phyloP scores from a whole-genome alignment of 1,140 invertebrate species.

The Meteorus sp. region DNA sequence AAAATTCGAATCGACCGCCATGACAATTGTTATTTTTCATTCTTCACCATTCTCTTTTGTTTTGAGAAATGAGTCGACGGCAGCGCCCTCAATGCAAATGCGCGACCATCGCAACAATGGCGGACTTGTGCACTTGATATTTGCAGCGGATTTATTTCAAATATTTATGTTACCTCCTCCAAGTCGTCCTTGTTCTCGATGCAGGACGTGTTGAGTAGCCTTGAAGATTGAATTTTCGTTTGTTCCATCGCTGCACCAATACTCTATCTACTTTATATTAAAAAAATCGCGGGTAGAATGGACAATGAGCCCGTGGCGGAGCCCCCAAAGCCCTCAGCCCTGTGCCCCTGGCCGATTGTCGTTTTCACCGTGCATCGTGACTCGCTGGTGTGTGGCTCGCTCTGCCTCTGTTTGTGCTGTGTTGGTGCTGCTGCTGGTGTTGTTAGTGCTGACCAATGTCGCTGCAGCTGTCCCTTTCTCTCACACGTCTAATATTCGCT shows the following conservation, averaged over 20 bases:
- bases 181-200: constrained; percentile 82
- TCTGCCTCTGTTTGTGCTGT: constrained; percentile 37
- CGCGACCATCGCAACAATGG: constrained; percentile 37
- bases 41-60: no score
- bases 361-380: constrained; percentile 56
- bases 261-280: constrained; percentile 11
- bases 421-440: no score
- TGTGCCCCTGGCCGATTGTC: constrained; percentile 53
- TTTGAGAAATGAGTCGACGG: no score
- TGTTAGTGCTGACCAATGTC: no score
- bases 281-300: constrained; percentile 14
- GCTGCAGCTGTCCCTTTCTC: no score
- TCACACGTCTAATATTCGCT: no score
- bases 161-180: constrained; percentile 72
- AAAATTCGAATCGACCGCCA: no score
- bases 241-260: constrained; percentile 47
- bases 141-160: constrained; percentile 49
- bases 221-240: constrained; percentile 43
- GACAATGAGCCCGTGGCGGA: constrained; percentile 32
- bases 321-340: constrained; percentile 52
- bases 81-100: constrained; percentile 44
- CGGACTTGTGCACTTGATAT: constrained; percentile 47
- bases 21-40: no score
- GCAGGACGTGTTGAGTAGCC: constrained; percentile 64
- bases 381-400: constrained; percentile 33